These are phyloP conservation scores for Meteorus colon DNA, from an alignment of 2,888 invertebrate genomes.

Conservation along the genomic window DNA sequence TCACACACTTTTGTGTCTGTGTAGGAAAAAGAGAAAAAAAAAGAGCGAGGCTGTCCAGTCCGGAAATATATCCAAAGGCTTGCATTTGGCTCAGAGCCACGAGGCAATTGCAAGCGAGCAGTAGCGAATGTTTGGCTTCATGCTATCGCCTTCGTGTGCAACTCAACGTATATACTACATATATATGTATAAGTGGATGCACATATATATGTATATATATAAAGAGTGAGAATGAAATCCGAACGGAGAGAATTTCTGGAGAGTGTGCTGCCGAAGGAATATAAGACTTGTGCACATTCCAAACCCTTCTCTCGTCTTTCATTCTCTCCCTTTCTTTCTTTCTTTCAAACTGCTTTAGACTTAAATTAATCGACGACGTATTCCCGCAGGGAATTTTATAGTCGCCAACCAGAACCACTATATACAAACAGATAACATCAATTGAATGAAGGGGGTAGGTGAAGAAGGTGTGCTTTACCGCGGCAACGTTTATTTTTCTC, in stretches of 20 bases:
- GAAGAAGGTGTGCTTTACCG: constrained; percentile 35
- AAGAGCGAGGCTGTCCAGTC: constrained; percentile 55
- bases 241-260: constrained; percentile 27
- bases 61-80: constrained; percentile 59
- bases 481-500: constrained; percentile 20
- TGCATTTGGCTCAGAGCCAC: constrained; percentile 60
- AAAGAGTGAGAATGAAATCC: constrained; percentile 23
- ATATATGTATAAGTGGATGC: constrained; percentile 28
- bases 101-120: constrained; percentile 29
- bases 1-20: background rate
- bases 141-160: constrained; percentile 35
- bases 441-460: constrained; percentile 31
- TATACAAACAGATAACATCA: constrained; percentile 39
- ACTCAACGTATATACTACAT: constrained; percentile 36
- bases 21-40: constrained; percentile 28
- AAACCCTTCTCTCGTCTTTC: constrained; percentile 32
- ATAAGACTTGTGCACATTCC: constrained; percentile 35
- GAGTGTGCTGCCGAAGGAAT: constrained; percentile 9
- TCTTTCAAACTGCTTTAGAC: constrained; percentile 26
- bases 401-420: constrained; percentile 28
- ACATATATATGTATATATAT: constrained; percentile 31
- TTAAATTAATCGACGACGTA: constrained; percentile 45
- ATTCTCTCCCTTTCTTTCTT: constrained; percentile 38
- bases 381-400: constrained; percentile 41
- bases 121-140: constrained; percentile 22